Conservation (phyloP, 1,140 invertebrate genomes). For the Drosophila littoralis region DNA sequence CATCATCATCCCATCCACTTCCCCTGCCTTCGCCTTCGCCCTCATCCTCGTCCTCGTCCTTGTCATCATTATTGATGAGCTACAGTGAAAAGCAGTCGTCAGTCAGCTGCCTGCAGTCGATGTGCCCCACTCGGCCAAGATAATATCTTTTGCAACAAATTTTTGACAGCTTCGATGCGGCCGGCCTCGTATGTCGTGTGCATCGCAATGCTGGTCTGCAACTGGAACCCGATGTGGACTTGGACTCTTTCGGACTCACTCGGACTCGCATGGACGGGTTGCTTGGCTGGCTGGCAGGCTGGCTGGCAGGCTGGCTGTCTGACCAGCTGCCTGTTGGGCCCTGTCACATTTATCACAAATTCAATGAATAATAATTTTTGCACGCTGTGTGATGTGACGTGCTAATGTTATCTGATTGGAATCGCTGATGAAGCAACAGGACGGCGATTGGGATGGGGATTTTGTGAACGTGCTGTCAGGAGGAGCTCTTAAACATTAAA, state of each 20-base stretch:
- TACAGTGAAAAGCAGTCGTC: slow-evolving; percentile 50
- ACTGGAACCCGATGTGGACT: slow-evolving; percentile 21
- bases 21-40: not conserved
- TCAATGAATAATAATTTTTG: slow-evolving; percentile 84
- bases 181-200: slow-evolving; percentile 32
- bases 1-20: slow-evolving; percentile 29
- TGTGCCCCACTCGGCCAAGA: slow-evolving; percentile 51
- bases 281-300: slow-evolving; percentile 4
- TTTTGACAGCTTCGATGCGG: slow-evolving; percentile 79
- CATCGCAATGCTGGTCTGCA: slow-evolving; percentile 33
- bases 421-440: slow-evolving; percentile 74
- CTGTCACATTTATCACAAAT: slow-evolving; percentile 84
- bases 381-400: slow-evolving; percentile 82
- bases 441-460: slow-evolving; percentile 3
- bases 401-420: slow-evolving; percentile 83
- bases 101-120: slow-evolving; percentile 32
- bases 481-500: slow-evolving; percentile 77
- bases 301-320: too few species aligned
- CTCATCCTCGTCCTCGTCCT: slow-evolving; percentile 12
- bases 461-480: slow-evolving; percentile 13
- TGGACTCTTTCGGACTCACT: slow-evolving; percentile 1
- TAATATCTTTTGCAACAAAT: slow-evolving; percentile 83
- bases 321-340: slow-evolving; percentile 66
- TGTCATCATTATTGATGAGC: slow-evolving; percentile 72
- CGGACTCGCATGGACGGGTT: slow-evolving; percentile 6